Evolutionary conservation across 2,888 invertebrate genomes (phyloP).

Genomic region (Microctonus aethiopoides): DNA sequence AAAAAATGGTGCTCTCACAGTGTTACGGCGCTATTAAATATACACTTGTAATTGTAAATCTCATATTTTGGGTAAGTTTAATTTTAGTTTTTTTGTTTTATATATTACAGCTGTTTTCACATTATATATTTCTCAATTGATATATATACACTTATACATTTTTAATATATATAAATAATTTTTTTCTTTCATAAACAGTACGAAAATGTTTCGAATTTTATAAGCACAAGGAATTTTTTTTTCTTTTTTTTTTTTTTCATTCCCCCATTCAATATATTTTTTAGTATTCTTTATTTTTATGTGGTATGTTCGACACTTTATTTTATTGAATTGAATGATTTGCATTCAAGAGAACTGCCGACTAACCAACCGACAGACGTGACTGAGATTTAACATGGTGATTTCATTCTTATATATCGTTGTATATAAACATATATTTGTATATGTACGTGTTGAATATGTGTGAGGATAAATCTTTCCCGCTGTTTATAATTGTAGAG

Average conservation of each 20-base stretch:
- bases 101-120: background rate
- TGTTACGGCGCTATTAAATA: slow-evolving; percentile 80
- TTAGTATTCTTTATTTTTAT: background rate
- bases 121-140: background rate
- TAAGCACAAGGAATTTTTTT: no score
- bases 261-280: background rate
- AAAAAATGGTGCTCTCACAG: slow-evolving; percentile 75
- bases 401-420: slow-evolving; percentile 20
- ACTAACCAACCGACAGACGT: slow-evolving; percentile 18
- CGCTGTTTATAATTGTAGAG: background rate
- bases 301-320: background rate
- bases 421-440: background rate
- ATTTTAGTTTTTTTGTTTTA: slow-evolving; percentile 17
- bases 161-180: no score
- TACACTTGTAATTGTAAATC: slow-evolving; percentile 77
- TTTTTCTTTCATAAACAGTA: no score
- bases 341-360: slow-evolving; percentile 30
- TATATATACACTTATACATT: background rate
- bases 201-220: no score
- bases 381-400: slow-evolving; percentile 29
- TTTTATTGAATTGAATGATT: slow-evolving; percentile 22
- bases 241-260: background rate
- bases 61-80: slow-evolving; percentile 79
- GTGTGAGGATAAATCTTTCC: background rate
- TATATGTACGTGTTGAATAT: background rate